Percentiles rank a stretch among this genome's conserved stretches.
phyloP scores from a whole-genome alignment of 1,140 invertebrate species.

The Drosophila pseudoananassae region DNA sequence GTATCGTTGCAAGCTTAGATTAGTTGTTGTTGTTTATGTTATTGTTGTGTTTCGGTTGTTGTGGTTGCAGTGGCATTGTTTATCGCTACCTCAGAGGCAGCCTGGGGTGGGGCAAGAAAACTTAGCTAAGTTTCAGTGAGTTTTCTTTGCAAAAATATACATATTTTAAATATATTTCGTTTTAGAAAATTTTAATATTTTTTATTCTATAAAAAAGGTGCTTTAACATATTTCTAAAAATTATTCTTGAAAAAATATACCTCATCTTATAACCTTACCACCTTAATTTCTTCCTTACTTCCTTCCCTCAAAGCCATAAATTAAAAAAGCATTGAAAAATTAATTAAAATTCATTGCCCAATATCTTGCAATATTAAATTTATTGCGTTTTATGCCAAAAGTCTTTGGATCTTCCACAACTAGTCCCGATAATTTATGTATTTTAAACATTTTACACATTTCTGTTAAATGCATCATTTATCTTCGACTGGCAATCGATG shows the following conservation, averaged over 20 bases:
- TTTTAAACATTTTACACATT: slow-evolving; percentile 73
- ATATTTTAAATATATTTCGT: too few species aligned
- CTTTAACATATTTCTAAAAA: too few species aligned
- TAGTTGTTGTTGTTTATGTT: slow-evolving; percentile 34
- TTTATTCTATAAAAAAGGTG: too few species aligned
- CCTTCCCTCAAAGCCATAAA: background rate
- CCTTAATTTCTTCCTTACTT: too few species aligned
- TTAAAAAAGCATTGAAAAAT: background rate
- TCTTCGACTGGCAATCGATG: slow-evolving; percentile 51
- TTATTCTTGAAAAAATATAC: too few species aligned
- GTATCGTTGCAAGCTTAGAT: slow-evolving; percentile 72
- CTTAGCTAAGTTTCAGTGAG: slow-evolving; percentile 12
- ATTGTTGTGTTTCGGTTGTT: slow-evolving; percentile 22
- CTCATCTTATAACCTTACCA: too few species aligned
- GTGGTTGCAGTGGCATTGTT: slow-evolving; percentile 38
- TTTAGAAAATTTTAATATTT: too few species aligned
- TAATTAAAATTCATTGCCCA: slow-evolving; percentile 24
- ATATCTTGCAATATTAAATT: slow-evolving; percentile 37
- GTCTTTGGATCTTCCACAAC: background rate
- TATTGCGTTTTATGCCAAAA: slow-evolving; percentile 21
- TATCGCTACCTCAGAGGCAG: slow-evolving; percentile 17
- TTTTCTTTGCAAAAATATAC: too few species aligned
- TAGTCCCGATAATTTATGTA: slow-evolving; percentile 71
- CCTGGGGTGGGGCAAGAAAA: slow-evolving; percentile 2
- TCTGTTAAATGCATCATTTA: slow-evolving; percentile 79